Base-by-base conservation (phyloP, 2,888 invertebrate species). In the Ormyrus rosae region DNA sequence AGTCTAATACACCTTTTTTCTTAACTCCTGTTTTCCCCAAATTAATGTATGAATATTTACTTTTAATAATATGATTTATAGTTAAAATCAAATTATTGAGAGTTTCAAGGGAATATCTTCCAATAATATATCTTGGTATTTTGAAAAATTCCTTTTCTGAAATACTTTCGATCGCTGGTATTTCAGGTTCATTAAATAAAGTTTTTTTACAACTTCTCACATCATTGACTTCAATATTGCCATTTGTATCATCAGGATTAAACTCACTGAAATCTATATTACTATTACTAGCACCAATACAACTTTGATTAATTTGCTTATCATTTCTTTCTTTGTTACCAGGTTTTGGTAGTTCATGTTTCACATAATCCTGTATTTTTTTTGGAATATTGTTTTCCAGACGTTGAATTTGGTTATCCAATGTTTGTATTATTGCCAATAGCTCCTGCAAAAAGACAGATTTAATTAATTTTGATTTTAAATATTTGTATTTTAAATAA, bases 71-170 rank as follows among this genome's bases (percentile, higher is more conserved):
- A 34, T 86, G 82, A 83, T 90, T 90, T 50, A 90, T 85, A 6
- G 68, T 72, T 7, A 70, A 56, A 61, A 89, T 76, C 11, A 90
- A 84, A 61, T 67, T 84, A 75, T 90, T 90, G 0, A 90, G 61
- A 6, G 73, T 65, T 0, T 84, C 83, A 7, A 88, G 34, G 2
- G 86, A 80, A 50, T 89, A 87, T 78, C 90, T 81, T 6, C 88
- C 88, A 34, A 89, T 88, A 68, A 90, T 88, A 71, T 90, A 90
- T 63, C 88, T 89, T 0, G 90, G 90, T 58, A 90, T 83, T 80
- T 83, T 85, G 6, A 46, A 48, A 61, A 88, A 90, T 81, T 90
- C 90, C 11, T 85, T 80, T 2, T 77, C 19, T 4, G 56, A 83
- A 2, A 90, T 69, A 6, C 75, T 56, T 50, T 78, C 50, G 19